Evolutionary conservation across 2,888 invertebrate species (phyloP).

Genomic region (Caenorhabditis sulstoni): DNA sequence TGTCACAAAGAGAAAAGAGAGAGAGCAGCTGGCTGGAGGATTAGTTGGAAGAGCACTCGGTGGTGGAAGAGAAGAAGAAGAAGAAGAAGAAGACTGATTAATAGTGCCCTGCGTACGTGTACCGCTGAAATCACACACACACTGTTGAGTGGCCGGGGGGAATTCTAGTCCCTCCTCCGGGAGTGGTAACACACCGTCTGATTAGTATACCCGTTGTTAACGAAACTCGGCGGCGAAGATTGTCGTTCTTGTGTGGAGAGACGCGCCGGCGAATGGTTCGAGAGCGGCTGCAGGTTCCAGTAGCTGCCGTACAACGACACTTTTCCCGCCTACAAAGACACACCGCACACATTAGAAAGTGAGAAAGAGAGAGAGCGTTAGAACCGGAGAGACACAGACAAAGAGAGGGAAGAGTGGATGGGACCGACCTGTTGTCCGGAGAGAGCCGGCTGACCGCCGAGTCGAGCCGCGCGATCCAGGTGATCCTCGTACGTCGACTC

Average conservation of each 20-base stretch:
- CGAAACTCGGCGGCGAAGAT: conserved; percentile 60
- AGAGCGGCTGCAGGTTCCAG: conserved; percentile 75
- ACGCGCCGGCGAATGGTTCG: conserved; percentile 54
- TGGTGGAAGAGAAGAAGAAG: conserved; percentile 22
- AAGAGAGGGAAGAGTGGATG: conserved; percentile 2
- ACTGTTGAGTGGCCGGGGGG: too few species aligned
- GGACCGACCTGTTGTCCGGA: conserved; percentile 54
- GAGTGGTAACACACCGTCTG: conserved; percentile 51
- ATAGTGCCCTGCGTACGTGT: conserved; percentile 70
- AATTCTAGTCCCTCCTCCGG: too few species aligned
- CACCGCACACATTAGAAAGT: conserved; percentile 37
- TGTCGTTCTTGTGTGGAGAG: conserved; percentile 61
- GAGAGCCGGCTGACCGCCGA: conserved; percentile 67
- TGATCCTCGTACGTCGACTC: conserved; percentile 79
- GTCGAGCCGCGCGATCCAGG: conserved; percentile 78
- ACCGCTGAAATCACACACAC: conserved; percentile 61
- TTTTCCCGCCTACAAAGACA: conserved; percentile 71
- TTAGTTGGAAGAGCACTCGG: conserved; percentile 7
- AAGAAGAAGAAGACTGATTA: conserved; percentile 50
- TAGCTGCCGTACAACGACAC: conserved; percentile 79
- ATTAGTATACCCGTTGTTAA: conserved; percentile 65
- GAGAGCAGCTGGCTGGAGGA: not conserved
- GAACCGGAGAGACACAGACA: not conserved
- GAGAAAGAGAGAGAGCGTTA: not conserved
- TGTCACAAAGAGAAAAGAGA: conserved; percentile 34